Conservation (phyloP, 2,797 vertebrate genomes). For the Chloroceryle inda region DNA sequence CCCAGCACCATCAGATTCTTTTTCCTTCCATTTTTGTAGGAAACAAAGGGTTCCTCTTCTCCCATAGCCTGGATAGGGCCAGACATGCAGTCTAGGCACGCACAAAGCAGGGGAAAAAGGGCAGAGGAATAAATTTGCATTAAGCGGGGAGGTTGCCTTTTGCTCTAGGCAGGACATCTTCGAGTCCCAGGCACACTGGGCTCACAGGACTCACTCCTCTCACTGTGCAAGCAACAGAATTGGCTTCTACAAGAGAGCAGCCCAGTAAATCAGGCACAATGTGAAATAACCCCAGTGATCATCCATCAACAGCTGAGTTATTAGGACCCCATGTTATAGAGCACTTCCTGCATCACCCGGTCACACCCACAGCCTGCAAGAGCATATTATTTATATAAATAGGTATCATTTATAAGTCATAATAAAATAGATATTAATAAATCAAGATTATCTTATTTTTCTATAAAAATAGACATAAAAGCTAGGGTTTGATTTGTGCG, state of each 20-base stretch:
- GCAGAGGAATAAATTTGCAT: slow-evolving; percentile 59
- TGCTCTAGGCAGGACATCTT: not conserved
- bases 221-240: not conserved
- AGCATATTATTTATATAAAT: not conserved
- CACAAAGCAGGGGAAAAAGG: not conserved
- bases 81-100: slow-evolving; percentile 25
- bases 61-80: not conserved
- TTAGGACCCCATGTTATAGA: accelerated
- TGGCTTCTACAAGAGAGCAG: not conserved
- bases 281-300: not conserved
- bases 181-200: not conserved
- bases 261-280: not conserved
- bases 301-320: not conserved
- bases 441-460: not conserved
- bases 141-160: slow-evolving; percentile 12
- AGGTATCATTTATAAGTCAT: not conserved
- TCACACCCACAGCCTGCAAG: not conserved
- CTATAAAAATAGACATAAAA: not conserved
- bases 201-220: not conserved
- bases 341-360: not conserved
- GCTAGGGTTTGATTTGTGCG: accelerated
- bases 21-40: not conserved
- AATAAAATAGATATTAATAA: not conserved
- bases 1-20: not conserved
- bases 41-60: slow-evolving; percentile 37